phyloP scores from a whole-genome alignment of 2,113 vertebrate genomes.

The Alaudala cheleensis region DNA sequence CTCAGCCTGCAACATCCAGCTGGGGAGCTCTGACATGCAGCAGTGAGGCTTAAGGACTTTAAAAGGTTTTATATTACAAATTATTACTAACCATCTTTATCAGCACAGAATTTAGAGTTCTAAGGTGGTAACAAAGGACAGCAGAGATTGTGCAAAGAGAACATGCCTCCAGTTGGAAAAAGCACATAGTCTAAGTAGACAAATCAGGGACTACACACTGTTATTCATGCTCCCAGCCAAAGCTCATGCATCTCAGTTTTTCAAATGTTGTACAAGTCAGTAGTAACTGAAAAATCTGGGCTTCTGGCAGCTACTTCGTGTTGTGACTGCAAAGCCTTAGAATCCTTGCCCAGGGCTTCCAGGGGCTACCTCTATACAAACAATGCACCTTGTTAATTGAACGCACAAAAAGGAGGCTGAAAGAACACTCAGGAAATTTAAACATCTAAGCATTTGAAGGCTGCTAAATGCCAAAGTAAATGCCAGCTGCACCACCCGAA shows the following conservation, averaged over 20 bases:
- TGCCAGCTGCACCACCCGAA: background rate
- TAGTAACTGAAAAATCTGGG: background rate
- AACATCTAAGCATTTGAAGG: constrained; percentile 1
- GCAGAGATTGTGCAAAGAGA: background rate
- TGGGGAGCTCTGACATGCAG: background rate
- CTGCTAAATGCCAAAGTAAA: background rate
- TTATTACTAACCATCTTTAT: background rate
- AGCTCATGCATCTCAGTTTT: background rate
- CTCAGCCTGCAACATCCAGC: background rate
- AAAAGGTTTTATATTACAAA: background rate
- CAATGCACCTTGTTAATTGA: background rate
- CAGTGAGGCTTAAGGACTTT: background rate
- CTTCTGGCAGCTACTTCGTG: background rate
- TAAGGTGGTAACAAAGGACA: background rate
- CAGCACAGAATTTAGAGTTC: background rate
- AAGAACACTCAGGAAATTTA: background rate
- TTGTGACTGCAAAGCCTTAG: background rate
- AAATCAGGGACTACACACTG: background rate
- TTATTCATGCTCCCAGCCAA: background rate
- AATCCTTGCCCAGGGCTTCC: background rate
- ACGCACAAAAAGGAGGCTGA: background rate
- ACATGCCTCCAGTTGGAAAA: background rate
- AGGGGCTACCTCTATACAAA: background rate
- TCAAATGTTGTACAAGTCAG: background rate
- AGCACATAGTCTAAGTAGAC: background rate